Evolutionary conservation across 1,140 invertebrate species (phyloP).

Genomic region (Geopemphigus sp.): DNA sequence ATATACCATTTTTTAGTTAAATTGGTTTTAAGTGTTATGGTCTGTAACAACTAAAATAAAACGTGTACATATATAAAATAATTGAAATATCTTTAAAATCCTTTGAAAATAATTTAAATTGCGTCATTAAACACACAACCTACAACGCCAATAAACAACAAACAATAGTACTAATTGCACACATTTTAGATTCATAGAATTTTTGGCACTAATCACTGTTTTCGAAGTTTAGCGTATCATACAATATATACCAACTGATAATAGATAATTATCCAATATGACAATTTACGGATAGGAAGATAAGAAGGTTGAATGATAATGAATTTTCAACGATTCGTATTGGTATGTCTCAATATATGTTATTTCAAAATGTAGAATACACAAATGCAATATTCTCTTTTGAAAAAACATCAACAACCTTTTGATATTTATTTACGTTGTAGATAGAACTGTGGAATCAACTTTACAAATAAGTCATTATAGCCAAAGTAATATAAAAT

Average conservation of each 20-base stretch:
- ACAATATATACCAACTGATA: not conserved
- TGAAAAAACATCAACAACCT: too few relatives aligned
- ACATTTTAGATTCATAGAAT: not conserved
- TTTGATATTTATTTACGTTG: too few relatives aligned
- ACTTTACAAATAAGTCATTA: too few relatives aligned
- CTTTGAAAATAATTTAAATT: not conserved
- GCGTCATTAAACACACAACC: not conserved
- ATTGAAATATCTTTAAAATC: not conserved
- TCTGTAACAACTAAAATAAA: not conserved
- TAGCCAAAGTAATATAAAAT: too few relatives aligned
- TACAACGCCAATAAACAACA: not conserved
- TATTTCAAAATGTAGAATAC: too few relatives aligned
- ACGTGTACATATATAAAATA: not conserved
- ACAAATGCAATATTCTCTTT: too few relatives aligned
- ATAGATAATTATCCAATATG: not conserved
- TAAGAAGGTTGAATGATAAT: not conserved
- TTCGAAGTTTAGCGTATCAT: not conserved
- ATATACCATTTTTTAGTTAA: too few relatives aligned
- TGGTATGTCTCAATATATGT: too few relatives aligned
- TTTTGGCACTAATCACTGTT: not conserved
- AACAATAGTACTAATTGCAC: not conserved
- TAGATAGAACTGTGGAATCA: too few relatives aligned
- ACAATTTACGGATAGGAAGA: not conserved
- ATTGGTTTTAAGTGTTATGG: too few relatives aligned
- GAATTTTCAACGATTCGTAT: too few relatives aligned